These are phyloP conservation scores for Gymnothorax reevesii DNA, from an alignment of 2,797 vertebrate genomes.

Conservation along the genomic window DNA sequence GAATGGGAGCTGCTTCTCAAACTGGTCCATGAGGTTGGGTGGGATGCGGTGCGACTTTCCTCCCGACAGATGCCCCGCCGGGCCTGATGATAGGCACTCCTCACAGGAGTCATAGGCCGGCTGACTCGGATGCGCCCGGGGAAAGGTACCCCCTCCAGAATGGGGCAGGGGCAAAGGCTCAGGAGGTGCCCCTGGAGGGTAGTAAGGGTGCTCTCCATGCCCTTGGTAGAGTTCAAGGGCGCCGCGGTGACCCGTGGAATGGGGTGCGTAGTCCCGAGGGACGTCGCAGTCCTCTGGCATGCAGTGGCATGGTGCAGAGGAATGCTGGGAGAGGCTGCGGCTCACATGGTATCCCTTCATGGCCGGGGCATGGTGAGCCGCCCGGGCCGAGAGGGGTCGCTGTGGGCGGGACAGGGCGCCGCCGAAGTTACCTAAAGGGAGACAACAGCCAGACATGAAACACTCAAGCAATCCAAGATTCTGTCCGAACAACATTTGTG, in stretches of 20 bases:
- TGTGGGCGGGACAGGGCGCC: constrained; percentile 80
- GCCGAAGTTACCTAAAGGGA: constrained; percentile 74
- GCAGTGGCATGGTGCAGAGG: constrained; percentile 85
- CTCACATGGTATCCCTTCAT: constrained; percentile 96
- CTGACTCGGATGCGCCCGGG: constrained; percentile 90
- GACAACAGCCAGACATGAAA: background rate
- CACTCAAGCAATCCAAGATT: background rate
- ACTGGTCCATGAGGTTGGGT: constrained; percentile 91
- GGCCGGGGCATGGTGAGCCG: constrained; percentile 78
- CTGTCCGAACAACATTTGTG: background rate
- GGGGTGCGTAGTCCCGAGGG: constrained; percentile 75
- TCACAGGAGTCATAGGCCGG: constrained; percentile 92
- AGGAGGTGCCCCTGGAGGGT: constrained; percentile 75
- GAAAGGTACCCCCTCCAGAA: constrained; percentile 91
- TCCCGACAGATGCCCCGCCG: constrained; percentile 53
- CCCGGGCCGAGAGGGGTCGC: constrained; percentile 81
- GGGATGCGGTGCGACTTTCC: constrained; percentile 93
- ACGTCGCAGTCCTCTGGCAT: constrained; percentile 81
- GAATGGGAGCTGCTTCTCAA: constrained; percentile 95
- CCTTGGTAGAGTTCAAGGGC: constrained; percentile 68
- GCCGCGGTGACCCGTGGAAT: constrained; percentile 62
- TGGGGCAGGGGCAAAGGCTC: constrained; percentile 76
- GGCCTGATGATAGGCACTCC: constrained; percentile 82
- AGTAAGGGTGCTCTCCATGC: constrained; percentile 81
- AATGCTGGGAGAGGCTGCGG: constrained; percentile 89